These are phyloP conservation scores for Amyelois transitella DNA, from an alignment of 1,140 invertebrate genomes.

Conservation along the genomic window DNA sequence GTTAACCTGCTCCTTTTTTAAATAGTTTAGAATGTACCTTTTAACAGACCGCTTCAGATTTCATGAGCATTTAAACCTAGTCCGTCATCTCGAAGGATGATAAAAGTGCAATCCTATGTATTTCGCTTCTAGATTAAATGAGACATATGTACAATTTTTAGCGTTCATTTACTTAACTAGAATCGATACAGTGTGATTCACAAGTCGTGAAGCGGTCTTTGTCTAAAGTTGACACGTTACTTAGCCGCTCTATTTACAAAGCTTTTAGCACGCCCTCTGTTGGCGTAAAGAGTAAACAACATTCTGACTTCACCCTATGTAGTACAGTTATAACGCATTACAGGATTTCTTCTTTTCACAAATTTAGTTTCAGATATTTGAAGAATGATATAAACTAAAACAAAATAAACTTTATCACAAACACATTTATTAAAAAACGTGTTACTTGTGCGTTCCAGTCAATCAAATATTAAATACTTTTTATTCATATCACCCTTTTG, in stretches of 20 bases:
- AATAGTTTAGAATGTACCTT: no score
- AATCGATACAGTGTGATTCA: slow-evolving; percentile 29
- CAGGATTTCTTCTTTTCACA: not conserved
- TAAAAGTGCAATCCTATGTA: no score
- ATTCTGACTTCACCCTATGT: slow-evolving; percentile 22
- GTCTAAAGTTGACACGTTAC: slow-evolving; percentile 52
- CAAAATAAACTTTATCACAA: not conserved
- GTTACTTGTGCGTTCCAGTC: not conserved
- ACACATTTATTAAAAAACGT: not conserved
- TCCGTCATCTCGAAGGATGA: no score
- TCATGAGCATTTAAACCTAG: no score
- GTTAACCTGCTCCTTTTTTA: no score
- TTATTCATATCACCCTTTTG: slow-evolving; percentile 17
- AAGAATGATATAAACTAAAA: no score
- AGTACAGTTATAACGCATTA: not conserved
- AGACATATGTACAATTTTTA: no score
- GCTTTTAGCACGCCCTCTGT: slow-evolving; percentile 57
- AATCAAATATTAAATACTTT: not conserved
- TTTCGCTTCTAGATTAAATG: no score
- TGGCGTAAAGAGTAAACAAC: slow-evolving; percentile 44
- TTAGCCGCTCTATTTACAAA: slow-evolving; percentile 54
- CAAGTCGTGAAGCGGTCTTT: slow-evolving; percentile 32
- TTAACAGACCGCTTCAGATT: no score
- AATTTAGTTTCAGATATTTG: not conserved
- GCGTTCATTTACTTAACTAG: no score